A percentile compares a stretch with the other conserved stretches of the same genome.
Conservation (phyloP, 2,888 invertebrate genomes). For the Plusia festucae region DNA sequence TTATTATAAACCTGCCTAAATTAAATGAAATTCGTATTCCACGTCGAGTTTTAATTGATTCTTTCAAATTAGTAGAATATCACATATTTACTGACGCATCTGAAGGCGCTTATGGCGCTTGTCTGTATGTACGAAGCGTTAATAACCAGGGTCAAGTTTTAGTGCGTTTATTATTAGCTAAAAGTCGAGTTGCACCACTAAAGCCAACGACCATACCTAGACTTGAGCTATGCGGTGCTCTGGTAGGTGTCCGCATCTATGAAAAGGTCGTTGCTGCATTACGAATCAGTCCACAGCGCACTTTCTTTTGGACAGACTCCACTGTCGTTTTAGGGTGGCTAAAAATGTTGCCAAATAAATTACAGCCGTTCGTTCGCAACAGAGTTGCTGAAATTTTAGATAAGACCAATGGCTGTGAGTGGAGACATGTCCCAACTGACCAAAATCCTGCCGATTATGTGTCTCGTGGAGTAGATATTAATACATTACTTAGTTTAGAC, state of each 20-base stretch:
- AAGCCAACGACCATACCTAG: neutral
- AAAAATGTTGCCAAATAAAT: slow-evolving; percentile 11
- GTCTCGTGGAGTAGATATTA: slow-evolving; percentile 10
- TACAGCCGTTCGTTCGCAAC: slow-evolving; percentile 11
- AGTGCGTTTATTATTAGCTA: neutral
- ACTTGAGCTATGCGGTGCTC: slow-evolving; percentile 2
- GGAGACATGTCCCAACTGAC: slow-evolving; percentile 1
- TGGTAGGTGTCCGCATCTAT: neutral
- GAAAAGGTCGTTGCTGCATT: slow-evolving; percentile 13
- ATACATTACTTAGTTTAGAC: neutral
- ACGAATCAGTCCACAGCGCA: neutral
- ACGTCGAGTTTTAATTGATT: slow-evolving; percentile 19
- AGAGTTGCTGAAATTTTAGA: slow-evolving; percentile 9
- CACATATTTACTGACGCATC: slow-evolving; percentile 11
- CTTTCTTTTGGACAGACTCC: slow-evolving; percentile 12
- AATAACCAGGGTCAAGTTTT: neutral
- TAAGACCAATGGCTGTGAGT: neutral
- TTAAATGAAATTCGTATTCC: slow-evolving; percentile 18
- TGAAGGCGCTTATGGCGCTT: neutral
- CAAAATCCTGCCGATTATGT: neutral
- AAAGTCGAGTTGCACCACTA: neutral
- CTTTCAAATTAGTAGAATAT: slow-evolving; percentile 12
- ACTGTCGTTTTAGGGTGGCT: slow-evolving; percentile 16
- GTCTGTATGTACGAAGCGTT: neutral
- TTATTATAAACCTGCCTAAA: slow-evolving; percentile 2